Evolutionary conservation across 2,888 invertebrate genomes (phyloP).

Genomic region (Girardia tigrina): DNA sequence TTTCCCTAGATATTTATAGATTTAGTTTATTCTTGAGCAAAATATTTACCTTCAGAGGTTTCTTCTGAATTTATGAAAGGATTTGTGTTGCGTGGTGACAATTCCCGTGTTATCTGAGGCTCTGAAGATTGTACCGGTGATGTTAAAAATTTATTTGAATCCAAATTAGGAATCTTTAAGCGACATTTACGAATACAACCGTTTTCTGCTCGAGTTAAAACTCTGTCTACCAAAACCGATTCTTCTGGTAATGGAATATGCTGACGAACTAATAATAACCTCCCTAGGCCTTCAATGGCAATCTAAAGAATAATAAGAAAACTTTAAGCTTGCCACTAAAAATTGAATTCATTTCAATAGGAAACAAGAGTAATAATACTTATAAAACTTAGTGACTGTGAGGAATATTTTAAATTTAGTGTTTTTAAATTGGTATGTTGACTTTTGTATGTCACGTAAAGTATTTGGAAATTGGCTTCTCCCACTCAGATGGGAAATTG

Average conservation of each 20-base stretch:
- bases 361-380: background rate
- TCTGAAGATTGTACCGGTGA: background rate
- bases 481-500: too few relatives aligned
- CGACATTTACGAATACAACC: constrained; percentile 1
- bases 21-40: background rate
- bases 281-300: constrained; percentile 33
- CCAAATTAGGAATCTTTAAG: constrained; percentile 3
- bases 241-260: constrained; percentile 34
- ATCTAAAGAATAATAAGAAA: constrained; percentile 24
- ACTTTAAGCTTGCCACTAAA: too few relatives aligned
- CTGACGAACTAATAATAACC: constrained; percentile 33
- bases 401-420: background rate
- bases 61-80: background rate
- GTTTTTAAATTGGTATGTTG: background rate
- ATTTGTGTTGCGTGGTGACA: background rate
- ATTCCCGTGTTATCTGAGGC: background rate
- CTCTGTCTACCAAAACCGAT: background rate
- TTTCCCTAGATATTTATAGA: background rate
- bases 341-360: too few relatives aligned
- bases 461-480: too few relatives aligned
- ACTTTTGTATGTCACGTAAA: too few relatives aligned
- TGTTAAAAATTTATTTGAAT: constrained; percentile 1
- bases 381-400: background rate
- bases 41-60: background rate
- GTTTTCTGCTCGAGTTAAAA: background rate